Evolutionary conservation across 2,888 invertebrate species (phyloP).

Genomic region (Lymantria monacha): DNA sequence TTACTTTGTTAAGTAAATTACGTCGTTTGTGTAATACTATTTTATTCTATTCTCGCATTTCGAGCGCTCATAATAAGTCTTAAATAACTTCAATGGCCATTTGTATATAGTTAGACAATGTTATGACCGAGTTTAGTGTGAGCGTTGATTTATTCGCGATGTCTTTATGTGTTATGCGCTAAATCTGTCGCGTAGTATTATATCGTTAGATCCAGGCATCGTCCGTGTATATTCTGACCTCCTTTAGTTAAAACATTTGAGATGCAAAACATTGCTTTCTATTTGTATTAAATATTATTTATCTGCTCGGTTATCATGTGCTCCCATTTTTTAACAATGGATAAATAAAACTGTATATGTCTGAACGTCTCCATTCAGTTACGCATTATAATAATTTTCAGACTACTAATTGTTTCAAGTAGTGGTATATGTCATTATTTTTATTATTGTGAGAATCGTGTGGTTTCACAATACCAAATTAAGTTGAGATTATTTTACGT

Average conservation of each 20-base stretch:
- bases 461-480: constrained; percentile 27
- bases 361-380: background rate
- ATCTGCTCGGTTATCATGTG: background rate
- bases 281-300: background rate
- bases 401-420: constrained; percentile 11
- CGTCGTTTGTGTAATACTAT: constrained; percentile 34
- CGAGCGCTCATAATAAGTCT: constrained; percentile 25
- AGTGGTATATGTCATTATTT: constrained; percentile 20
- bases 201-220: background rate
- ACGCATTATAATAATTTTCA: constrained; percentile 3
- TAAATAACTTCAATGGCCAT: constrained; percentile 21
- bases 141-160: constrained; percentile 12
- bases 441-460: constrained; percentile 21
- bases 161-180: constrained; percentile 10
- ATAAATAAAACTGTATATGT: background rate
- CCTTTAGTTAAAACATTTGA: background rate
- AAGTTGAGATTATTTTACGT: constrained; percentile 21
- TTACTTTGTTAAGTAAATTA: constrained; percentile 36
- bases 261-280: background rate
- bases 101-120: constrained; percentile 11
- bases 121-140: constrained; percentile 15
- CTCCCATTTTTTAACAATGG: background rate
- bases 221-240: background rate
- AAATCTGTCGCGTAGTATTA: background rate
- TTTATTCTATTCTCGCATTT: constrained; percentile 26